Evolutionary conservation across 2,888 invertebrate species (phyloP).

Genomic region (Nemotelus nigrinus): DNA sequence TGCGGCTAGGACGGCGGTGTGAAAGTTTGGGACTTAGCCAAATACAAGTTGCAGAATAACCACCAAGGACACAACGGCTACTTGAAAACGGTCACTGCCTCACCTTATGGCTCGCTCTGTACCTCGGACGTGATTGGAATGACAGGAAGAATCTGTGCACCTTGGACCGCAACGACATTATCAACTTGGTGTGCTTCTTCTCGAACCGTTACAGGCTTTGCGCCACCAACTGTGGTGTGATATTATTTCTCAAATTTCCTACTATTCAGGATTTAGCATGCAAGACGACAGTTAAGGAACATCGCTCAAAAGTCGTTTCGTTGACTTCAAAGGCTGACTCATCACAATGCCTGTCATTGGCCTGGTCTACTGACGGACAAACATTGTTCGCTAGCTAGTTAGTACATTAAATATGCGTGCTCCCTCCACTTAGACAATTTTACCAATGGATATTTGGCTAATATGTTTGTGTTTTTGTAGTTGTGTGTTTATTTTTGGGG

Average conservation of each 20-base stretch:
- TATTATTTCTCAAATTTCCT: conserved; percentile 77
- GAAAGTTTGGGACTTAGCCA: conserved; percentile 98
- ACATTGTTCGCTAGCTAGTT: too few species aligned
- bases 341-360: conserved; percentile 95
- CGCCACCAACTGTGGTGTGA: conserved; percentile 96
- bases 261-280: conserved; percentile 88
- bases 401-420: too few species aligned
- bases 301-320: conserved; percentile 91
- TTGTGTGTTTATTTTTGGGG: too few species aligned
- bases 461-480: too few species aligned
- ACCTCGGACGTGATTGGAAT: conserved; percentile 77
- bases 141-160: conserved; percentile 97
- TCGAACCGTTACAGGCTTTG: conserved; percentile 99
- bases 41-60: conserved; percentile 97
- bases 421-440: too few species aligned
- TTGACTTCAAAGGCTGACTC: conserved; percentile 86
- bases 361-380: too few species aligned
- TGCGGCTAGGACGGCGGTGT: conserved; percentile 99
- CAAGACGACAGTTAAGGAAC: conserved; percentile 98
- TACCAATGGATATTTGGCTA: too few species aligned
- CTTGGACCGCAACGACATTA: conserved; percentile 96
- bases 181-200: conserved; percentile 98
- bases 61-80: conserved; percentile 97
- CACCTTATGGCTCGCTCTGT: conserved; percentile 98
- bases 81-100: conserved; percentile 98